phyloP scores from a whole-genome alignment of 2,888 invertebrate species.

The Harpalus rufipes region DNA sequence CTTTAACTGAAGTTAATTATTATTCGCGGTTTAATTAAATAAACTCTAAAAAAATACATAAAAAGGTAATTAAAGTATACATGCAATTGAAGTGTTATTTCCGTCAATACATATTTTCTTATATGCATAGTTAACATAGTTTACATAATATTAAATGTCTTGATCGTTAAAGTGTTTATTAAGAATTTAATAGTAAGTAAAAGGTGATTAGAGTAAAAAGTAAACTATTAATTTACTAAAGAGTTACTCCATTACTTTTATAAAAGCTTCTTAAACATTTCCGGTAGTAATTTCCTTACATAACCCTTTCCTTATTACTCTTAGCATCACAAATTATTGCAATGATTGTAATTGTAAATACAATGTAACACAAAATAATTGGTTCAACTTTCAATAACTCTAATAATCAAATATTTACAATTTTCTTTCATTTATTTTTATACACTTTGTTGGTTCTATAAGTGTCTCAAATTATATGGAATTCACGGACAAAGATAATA shows the following conservation, averaged over 20 bases:
- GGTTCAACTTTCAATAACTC: neutral
- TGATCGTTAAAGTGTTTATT: neutral
- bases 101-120: neutral
- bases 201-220: neutral
- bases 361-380: too few relatives aligned
- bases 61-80: slow-evolving; percentile 27
- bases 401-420: too few relatives aligned
- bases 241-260: neutral
- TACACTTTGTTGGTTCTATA: too few relatives aligned
- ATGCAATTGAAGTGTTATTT: slow-evolving; percentile 27
- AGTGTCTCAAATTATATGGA: too few relatives aligned
- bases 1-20: slow-evolving; percentile 33
- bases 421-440: too few relatives aligned
- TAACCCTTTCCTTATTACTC: neutral
- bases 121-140: neutral
- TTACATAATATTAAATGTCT: neutral
- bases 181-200: neutral
- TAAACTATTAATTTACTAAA: neutral
- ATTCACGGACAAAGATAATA: too few relatives aligned
- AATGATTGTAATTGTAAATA: too few relatives aligned
- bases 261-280: neutral
- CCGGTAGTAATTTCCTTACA: neutral
- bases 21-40: slow-evolving; percentile 28
- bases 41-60: slow-evolving; percentile 8
- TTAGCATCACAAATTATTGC: too few relatives aligned